Evolutionary conservation across 1,140 invertebrate genomes (phyloP).

Genomic region (Megalonaias nervosa): DNA sequence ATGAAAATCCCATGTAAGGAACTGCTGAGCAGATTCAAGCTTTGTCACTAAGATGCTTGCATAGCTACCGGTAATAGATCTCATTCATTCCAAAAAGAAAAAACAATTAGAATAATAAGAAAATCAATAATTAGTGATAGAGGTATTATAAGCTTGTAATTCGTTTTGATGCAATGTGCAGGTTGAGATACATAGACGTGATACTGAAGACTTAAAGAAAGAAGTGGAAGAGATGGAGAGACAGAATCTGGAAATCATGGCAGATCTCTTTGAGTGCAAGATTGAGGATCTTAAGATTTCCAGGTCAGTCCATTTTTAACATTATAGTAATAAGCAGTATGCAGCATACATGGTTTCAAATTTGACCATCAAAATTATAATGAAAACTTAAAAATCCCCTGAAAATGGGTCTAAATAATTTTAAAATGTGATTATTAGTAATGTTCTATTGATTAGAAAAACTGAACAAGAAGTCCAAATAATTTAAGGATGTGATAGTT

Average conservation of each 20-base stretch:
- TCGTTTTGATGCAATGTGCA: constrained; percentile 14
- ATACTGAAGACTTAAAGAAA: constrained; percentile 52
- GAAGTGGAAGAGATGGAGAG: constrained; percentile 64
- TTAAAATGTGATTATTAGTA: too few species aligned
- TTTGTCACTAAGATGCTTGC: too few species aligned
- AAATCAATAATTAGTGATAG: not conserved
- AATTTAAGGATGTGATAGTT: too few species aligned
- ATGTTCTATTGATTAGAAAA: too few species aligned
- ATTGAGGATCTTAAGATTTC: constrained; percentile 69
- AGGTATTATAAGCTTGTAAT: not conserved
- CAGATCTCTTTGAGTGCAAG: constrained; percentile 68
- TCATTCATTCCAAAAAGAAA: too few species aligned
- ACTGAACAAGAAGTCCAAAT: too few species aligned
- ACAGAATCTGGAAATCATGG: constrained; percentile 67
- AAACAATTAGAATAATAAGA: not conserved
- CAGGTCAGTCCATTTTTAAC: constrained; percentile 48
- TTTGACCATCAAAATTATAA: not conserved
- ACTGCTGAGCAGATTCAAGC: too few species aligned
- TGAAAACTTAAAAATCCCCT: too few species aligned
- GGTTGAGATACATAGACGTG: constrained; percentile 63
- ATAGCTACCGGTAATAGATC: too few species aligned
- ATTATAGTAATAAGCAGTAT: not conserved
- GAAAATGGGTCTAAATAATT: too few species aligned
- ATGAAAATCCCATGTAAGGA: too few species aligned
- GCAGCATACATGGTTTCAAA: not conserved